phyloP scores from a whole-genome alignment of 2,888 invertebrate genomes.

The Oscheius onirici region DNA sequence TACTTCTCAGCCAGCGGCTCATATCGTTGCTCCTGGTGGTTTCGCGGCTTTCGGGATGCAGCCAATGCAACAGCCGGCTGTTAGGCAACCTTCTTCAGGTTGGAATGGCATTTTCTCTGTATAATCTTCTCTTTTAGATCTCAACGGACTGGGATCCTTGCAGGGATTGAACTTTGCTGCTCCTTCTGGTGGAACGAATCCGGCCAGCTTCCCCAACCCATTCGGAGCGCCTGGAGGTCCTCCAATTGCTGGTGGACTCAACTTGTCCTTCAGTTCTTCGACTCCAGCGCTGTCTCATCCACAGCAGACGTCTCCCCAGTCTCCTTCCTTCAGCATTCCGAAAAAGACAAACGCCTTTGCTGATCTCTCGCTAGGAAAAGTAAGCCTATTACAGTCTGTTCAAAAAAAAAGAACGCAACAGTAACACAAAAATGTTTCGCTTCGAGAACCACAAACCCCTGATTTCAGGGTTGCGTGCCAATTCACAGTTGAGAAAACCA shows the following conservation, averaged over 20 bases:
- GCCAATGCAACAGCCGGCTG: slow-evolving; percentile 8
- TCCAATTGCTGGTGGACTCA: background rate
- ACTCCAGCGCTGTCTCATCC: background rate
- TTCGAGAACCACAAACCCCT: too few relatives aligned
- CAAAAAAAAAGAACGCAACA: too few relatives aligned
- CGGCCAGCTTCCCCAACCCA: slow-evolving; percentile 25
- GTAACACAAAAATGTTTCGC: too few relatives aligned
- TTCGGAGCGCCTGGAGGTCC: slow-evolving; percentile 11
- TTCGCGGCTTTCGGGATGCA: slow-evolving; percentile 53
- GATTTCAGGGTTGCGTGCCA: too few relatives aligned
- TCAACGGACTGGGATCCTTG: slow-evolving; percentile 1
- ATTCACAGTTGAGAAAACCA: too few relatives aligned
- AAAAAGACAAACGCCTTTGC: slow-evolving; percentile 52
- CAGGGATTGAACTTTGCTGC: slow-evolving; percentile 26
- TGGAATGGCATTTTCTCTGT: background rate
- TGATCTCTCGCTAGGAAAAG: slow-evolving; percentile 51
- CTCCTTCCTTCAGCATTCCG: slow-evolving; percentile 36
- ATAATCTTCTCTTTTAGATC: background rate
- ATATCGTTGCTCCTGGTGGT: slow-evolving; percentile 51
- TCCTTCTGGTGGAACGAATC: background rate
- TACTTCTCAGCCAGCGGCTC: slow-evolving; percentile 16
- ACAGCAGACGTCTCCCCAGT: slow-evolving; percentile 38
- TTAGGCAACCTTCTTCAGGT: background rate
- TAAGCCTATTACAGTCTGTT: too few relatives aligned
- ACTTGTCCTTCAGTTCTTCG: background rate